Base-by-base conservation (phyloP, 2,888 invertebrate species). In the Mayetiola destructor region DNA sequence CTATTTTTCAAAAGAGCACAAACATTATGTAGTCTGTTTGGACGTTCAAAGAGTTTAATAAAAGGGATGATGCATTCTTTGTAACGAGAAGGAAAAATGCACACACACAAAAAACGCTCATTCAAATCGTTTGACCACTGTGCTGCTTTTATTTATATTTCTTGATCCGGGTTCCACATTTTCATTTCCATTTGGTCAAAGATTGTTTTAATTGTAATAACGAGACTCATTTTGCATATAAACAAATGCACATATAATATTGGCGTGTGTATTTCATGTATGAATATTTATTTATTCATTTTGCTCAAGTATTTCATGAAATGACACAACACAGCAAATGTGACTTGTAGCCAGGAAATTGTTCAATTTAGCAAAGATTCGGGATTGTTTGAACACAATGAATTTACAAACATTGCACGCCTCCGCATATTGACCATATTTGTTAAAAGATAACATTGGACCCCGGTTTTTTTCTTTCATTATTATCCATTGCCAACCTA, bases 171-270 rank as follows among this genome's bases (percentile, higher is more conserved):
- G n/a, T 3, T 27, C 48, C 6, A 32, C 32, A 9, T 32, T 32
- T 32, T 12, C 32, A 32, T 8, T 12, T 32, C 32, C 32, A 32
- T 32, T 32, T 12, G 32, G 12, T 12, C 12, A 12, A 48, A 54
- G 35, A 54, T 54, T 48, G 48, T 27, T 56, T 56, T 56, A 56
- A 56, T 56, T 56, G 56, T 48, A 42, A 48, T 48, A 56, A 56
- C 56, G 56, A 42, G 36, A 48, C 56, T 48, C 35, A 56, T 56
- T 56, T 48, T 56, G 23, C 54, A 54, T 48, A 48, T 36, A 54
- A 54, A 54, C 54, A 35, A 54, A 21, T 48, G 40, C 5, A 37
- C n/a, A 37, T n/a, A n/a, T n/a, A n/a, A n/a, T n/a, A n/a, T n/a
- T n/a, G n/a, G n/a, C n/a, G n/a, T n/a, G n/a, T n/a, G n/a, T n/a